Base-by-base conservation (phyloP, 53 echinoderm and acorn worm species). In the Apostichopus leukothele region DNA sequence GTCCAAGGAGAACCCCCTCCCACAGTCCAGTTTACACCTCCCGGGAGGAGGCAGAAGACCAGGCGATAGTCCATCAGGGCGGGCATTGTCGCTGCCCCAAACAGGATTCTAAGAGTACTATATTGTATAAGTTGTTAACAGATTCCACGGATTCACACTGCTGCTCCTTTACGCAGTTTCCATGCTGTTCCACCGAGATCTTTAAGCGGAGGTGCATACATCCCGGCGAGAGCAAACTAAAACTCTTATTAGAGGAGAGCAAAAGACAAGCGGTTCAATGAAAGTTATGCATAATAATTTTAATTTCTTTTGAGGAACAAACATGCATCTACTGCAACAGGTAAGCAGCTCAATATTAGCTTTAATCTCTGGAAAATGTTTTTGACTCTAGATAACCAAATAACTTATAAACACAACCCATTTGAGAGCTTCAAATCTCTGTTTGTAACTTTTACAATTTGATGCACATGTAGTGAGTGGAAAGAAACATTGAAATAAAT, bases 51-150 rank as follows among this genome's bases (percentile, higher is more conserved):
- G 60, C 94, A 91, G 60, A 90, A 90, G 68, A 91, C 80, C 75
- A 78, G 67, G 85, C 67, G 26, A 81, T 53, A 76, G 61, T 19
- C 55, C 75, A 74, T 67, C 81, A 83, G 88, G 80, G 39, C 2
- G 39, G 39, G 67, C 78, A 26, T 86, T 99, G 99, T 78, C 91
- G 87, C 19, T 99, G 99, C 73, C 99, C 99, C 1, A 89, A 93
- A 78, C 92, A 88, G 18, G 99, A 99, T 90, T 95, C 94, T 0
- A 99, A 99, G 89, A 99, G 94, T 87, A 94, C 94, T 51, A 99
- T 99, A 66, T 84, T 99, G 53, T 99, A 99, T 92, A 88, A 91
- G 60, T 87, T 99, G 22, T 92, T 99, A 16, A 99, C 99, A 57
- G 94, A 90, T 71, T 53, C 90, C 14, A 84, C 90, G n/a, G 84